Percentiles rank a stretch among this genome's conserved stretches.
These are phyloP conservation scores for Aphidoletes aphidimyza DNA, from an alignment of 2,888 invertebrate species.

Conservation along the genomic window DNA sequence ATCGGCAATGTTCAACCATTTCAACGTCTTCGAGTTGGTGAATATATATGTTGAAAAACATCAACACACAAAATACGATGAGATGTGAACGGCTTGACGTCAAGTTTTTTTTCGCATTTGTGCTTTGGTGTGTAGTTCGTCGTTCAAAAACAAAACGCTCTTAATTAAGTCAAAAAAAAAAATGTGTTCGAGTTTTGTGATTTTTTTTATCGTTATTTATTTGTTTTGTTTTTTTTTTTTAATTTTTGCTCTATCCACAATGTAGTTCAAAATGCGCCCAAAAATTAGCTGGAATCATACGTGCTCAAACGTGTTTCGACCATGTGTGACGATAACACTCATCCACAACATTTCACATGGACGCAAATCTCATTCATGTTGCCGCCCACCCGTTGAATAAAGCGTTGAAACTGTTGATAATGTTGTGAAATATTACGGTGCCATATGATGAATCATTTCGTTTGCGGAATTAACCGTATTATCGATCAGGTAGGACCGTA, in stretches of 20 bases:
- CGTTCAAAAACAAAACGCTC: slow-evolving; percentile 19
- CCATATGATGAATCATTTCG: background rate
- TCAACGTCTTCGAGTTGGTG: background rate
- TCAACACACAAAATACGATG: background rate
- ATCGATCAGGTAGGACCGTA: background rate
- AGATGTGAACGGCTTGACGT: background rate
- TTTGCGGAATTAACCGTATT: background rate
- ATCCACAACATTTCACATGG: too few species aligned
- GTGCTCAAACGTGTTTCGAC: background rate
- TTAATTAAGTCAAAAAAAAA: slow-evolving; percentile 29
- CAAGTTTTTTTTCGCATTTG: background rate
- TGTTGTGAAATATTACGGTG: background rate
- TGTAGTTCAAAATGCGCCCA: background rate
- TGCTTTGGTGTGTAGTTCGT: background rate
- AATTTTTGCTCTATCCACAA: too few species aligned
- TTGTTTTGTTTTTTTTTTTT: background rate
- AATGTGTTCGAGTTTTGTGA: background rate
- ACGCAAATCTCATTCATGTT: slow-evolving; percentile 6
- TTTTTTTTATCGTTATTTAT: background rate
- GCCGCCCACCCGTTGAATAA: background rate
- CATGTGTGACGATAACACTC: background rate
- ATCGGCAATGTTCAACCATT: slow-evolving; percentile 21
- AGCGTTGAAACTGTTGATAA: background rate
- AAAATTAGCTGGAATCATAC: background rate
- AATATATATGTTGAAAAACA: background rate